phyloP scores from a whole-genome alignment of 2,113 vertebrate species.

The Nibea coibor region DNA sequence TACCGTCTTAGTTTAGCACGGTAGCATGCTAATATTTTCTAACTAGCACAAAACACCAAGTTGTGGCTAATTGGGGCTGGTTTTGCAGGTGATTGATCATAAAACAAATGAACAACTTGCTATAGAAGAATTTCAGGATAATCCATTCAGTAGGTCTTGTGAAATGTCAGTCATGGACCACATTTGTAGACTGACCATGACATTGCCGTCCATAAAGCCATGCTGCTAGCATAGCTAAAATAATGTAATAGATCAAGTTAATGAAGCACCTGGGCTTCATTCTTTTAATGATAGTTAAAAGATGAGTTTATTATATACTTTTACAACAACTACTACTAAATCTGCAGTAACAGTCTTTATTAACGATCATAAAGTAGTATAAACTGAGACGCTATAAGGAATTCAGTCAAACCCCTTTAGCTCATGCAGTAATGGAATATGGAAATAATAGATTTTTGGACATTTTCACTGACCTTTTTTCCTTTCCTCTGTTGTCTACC shows the following conservation, averaged over 20 bases:
- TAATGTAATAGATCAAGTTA: neutral
- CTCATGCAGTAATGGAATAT: neutral
- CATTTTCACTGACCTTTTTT: conserved; percentile 15
- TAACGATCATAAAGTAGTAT: neutral
- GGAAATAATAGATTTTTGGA: neutral
- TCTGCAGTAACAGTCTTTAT: neutral
- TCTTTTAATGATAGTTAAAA: neutral
- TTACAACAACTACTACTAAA: neutral
- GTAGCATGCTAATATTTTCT: neutral
- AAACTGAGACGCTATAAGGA: neutral
- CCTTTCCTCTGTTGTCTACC: conserved; percentile 38
- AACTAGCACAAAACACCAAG: neutral
- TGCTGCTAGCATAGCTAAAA: neutral
- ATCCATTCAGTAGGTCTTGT: neutral
- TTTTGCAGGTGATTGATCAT: neutral
- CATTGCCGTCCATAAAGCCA: neutral
- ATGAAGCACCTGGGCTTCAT: neutral
- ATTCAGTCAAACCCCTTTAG: neutral
- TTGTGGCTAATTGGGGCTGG: neutral
- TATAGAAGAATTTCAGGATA: neutral
- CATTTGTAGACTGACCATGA: neutral
- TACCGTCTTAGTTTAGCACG: neutral
- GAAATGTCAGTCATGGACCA: neutral
- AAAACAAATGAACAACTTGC: neutral
- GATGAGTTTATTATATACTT: neutral